Percentiles rank a stretch among this genome's conserved stretches.
phyloP scores from a whole-genome alignment of 2,888 invertebrate genomes.

The Cephus sareptanus region DNA sequence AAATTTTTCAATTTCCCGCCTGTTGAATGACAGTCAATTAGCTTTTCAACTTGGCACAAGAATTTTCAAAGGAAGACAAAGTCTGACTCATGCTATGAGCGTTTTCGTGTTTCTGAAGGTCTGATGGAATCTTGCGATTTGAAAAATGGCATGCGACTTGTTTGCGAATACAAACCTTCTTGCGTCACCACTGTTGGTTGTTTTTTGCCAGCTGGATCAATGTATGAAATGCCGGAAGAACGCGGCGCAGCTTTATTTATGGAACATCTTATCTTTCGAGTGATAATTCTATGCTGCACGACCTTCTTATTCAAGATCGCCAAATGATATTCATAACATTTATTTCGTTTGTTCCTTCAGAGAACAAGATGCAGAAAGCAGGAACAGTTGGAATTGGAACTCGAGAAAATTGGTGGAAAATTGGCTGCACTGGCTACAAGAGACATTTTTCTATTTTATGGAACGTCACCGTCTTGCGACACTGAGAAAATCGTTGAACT shows the following conservation, averaged over 20 bases:
- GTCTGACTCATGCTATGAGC: not conserved
- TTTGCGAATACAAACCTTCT: constrained; percentile 38
- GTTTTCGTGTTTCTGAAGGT: constrained; percentile 25
- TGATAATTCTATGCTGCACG: constrained; percentile 9
- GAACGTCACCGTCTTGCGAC: constrained; percentile 34
- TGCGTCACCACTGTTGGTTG: constrained; percentile 41
- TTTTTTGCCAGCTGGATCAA: constrained; percentile 42
- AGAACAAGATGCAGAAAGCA: constrained; percentile 31
- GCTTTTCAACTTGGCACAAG: constrained; percentile 1
- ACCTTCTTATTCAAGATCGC: not conserved
- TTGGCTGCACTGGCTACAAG: constrained; percentile 38
- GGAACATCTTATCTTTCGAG: constrained; percentile 46
- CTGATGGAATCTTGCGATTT: constrained; percentile 33
- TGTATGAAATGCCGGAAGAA: constrained; percentile 41
- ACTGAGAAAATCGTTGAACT: constrained; percentile 37
- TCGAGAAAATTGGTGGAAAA: constrained; percentile 41
- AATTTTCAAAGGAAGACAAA: not conserved
- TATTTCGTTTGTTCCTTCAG: constrained; percentile 17
- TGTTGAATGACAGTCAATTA: not conserved
- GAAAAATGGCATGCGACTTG: constrained; percentile 40
- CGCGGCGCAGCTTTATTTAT: constrained; percentile 46
- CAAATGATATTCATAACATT: not conserved
- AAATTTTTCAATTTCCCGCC: not conserved
- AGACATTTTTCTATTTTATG: constrained; percentile 49
- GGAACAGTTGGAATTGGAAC: constrained; percentile 31